Conservation (phyloP, 1,140 invertebrate genomes). For the Acyrthosiphon pisum region DNA sequence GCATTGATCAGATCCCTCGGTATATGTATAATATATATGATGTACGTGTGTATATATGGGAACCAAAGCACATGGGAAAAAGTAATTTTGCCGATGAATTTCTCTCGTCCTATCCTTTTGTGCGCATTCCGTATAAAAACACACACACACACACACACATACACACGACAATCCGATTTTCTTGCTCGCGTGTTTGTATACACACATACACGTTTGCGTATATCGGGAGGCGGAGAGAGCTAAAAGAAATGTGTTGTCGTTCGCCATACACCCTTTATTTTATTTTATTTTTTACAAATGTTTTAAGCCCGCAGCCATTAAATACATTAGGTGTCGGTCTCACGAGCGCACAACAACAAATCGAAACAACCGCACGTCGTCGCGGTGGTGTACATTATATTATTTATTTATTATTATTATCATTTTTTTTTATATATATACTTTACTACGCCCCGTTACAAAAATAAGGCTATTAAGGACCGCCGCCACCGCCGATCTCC, state of each 20-base stretch:
- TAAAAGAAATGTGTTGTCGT: slow-evolving; percentile 29
- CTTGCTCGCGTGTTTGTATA: background rate
- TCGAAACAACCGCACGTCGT: slow-evolving; percentile 30
- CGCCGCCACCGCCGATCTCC: background rate
- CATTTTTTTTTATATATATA: slow-evolving; percentile 3
- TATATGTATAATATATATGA: background rate
- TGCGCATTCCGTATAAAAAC: slow-evolving; percentile 19
- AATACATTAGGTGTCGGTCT: slow-evolving; percentile 33
- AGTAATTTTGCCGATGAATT: slow-evolving; percentile 48
- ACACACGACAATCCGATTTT: slow-evolving; percentile 16
- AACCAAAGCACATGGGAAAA: slow-evolving; percentile 52
- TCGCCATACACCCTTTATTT: background rate
- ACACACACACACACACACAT: background rate
- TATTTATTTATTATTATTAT: slow-evolving; percentile 44
- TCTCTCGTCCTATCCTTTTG: slow-evolving; percentile 31
- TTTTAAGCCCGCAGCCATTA: slow-evolving; percentile 19
- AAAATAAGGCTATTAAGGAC: slow-evolving; percentile 53
- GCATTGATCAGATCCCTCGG: slow-evolving; percentile 33
- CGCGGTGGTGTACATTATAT: background rate
- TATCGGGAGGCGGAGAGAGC: too few relatives aligned
- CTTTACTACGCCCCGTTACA: slow-evolving; percentile 30
- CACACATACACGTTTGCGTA: background rate
- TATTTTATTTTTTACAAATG: slow-evolving; percentile 14
- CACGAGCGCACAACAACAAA: slow-evolving; percentile 45
- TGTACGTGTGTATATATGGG: background rate